Base-by-base conservation (phyloP, 2,113 vertebrate genomes). In the Carassius carassius region DNA sequence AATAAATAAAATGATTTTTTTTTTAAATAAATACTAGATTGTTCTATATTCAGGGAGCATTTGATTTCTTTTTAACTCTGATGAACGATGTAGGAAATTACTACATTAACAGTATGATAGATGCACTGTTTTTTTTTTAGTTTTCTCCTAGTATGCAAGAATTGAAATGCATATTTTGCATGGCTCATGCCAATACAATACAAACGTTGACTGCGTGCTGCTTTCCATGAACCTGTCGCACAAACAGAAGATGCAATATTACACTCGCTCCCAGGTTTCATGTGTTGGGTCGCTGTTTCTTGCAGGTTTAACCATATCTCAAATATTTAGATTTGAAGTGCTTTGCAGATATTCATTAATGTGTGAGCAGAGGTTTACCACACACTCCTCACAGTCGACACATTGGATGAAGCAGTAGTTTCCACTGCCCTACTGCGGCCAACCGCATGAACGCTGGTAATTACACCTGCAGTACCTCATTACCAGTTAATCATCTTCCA, bases 211-310 rank as follows among this genome's bases (percentile, higher is more conserved):
- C 89, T 90, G 88, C 89, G 90, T 90, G 89, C 91, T 93, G 93
- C 95, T 94, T 58, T 94, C 92, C 91, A 91, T 94, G 94, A 95
- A 94, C 92, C 88, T 89, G 94, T 92, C 91, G 92, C 94, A 96
- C 94, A 95, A 94, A 95, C 51, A 54, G 51, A 54, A 1, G 95
- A 95, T 94, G 93, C 90, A 94, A 95, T 95, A 94, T 92, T 92
- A 92, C 88, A 87, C 91, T 91, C 92, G 94, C 91, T 91, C 92
- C 90, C 92, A 81, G 23, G 12, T 84, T 41, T 76, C 17, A 56
- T 35, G 78, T 81, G 49, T 70, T 77, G 72, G 51, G 75, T 81
- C 77, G 10, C 63, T 21, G 54, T 58, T 58, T 21, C 19, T 6
- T 17, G 54, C 54, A 56, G 54, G 54, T 54, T 65, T 78, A 25